phyloP scores from a whole-genome alignment of 2,113 vertebrate species.

The Salvelinus alpinus region DNA sequence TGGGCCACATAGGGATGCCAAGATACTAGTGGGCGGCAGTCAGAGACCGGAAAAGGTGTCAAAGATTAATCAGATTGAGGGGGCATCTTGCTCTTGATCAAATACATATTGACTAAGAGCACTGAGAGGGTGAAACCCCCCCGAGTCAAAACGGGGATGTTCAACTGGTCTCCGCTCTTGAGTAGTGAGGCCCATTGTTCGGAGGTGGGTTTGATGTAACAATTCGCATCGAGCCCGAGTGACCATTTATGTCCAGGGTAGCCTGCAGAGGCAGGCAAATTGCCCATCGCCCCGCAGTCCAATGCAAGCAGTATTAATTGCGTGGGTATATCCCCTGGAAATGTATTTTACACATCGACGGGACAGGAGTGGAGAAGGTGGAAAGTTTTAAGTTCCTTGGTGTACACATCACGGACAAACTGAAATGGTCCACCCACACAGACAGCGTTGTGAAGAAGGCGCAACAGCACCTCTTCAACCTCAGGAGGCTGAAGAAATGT shows the following conservation, averaged over 20 bases:
- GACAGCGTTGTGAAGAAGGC: too few relatives aligned
- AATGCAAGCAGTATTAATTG: slow-evolving; percentile 39
- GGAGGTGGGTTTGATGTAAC: slow-evolving; percentile 40
- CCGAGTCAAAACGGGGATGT: slow-evolving; percentile 20
- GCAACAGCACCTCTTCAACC: too few relatives aligned
- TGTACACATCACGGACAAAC: too few relatives aligned
- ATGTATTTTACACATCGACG: not conserved
- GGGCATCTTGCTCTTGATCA: slow-evolving; percentile 62
- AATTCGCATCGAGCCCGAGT: slow-evolving; percentile 49
- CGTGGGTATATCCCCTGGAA: slow-evolving; percentile 10
- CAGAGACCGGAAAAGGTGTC: slow-evolving; percentile 53
- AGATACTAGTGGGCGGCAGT: slow-evolving; percentile 56
- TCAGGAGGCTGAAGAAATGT: too few relatives aligned
- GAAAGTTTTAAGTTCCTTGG: too few relatives aligned
- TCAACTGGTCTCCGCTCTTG: slow-evolving; percentile 21
- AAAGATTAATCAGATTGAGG: slow-evolving; percentile 62
- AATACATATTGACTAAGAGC: slow-evolving; percentile 63
- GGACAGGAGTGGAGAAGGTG: too few relatives aligned
- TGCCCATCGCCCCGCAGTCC: slow-evolving; percentile 22
- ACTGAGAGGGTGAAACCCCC: slow-evolving; percentile 42
- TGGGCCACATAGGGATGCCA: slow-evolving; percentile 55
- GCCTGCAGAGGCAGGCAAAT: slow-evolving; percentile 31
- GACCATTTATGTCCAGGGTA: slow-evolving; percentile 43
- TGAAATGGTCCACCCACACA: too few relatives aligned
- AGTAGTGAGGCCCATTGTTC: slow-evolving; percentile 50